These are phyloP conservation scores for Arenaria interpres DNA, from an alignment of 2,113 vertebrate genomes.

Conservation along the genomic window DNA sequence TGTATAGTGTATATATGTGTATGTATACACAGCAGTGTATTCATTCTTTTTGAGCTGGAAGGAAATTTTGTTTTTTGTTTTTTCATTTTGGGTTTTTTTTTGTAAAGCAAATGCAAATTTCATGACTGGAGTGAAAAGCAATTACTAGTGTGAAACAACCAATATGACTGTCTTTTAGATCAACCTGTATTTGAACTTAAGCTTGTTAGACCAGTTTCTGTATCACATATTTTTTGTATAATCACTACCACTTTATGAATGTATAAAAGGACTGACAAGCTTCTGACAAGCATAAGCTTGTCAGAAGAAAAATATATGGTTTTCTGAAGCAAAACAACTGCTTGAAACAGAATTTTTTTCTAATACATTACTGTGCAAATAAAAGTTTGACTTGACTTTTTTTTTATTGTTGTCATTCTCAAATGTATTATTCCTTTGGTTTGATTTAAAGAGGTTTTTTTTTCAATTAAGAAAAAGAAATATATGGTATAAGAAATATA, in stretches of 20 bases:
- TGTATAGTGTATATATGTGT: too few species aligned
- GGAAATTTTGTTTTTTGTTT: neutral
- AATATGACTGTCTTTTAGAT: neutral
- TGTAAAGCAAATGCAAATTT: neutral
- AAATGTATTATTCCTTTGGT: neutral
- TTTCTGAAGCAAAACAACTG: neutral
- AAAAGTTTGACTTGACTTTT: neutral
- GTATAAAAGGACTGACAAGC: neutral
- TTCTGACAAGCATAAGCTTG: neutral
- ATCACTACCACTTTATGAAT: neutral
- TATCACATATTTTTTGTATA: neutral
- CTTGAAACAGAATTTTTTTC: neutral
- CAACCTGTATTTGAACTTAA: neutral
- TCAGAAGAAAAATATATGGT: neutral
- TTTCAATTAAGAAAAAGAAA: neutral
- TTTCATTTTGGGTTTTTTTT: neutral
- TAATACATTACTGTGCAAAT: neutral
- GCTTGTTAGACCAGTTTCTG: neutral
- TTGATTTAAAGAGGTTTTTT: neutral
- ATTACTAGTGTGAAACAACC: neutral
- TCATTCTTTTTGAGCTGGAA: neutral
- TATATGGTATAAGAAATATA: neutral
- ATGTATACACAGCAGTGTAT: rapidly evolving
- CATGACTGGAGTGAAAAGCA: neutral
- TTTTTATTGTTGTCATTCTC: neutral